A percentile compares a stretch with the other conserved stretches of the same genome.
Evolutionary conservation across 2,888 invertebrate species (phyloP).

Genomic region (Noctua comes): DNA sequence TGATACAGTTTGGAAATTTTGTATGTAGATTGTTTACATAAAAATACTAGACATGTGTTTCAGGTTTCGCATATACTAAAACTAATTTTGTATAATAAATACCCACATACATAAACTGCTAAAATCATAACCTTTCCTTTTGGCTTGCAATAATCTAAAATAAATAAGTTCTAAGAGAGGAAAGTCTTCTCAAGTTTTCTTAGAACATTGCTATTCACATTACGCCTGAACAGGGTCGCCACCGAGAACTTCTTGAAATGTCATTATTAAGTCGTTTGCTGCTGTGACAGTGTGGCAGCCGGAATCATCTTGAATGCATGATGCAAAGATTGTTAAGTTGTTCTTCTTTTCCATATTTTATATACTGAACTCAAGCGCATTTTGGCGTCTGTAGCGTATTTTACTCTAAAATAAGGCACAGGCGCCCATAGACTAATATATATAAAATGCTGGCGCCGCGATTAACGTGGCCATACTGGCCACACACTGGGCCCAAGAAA

Average conservation of each 20-base stretch:
- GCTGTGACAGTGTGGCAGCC: not conserved
- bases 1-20: too few relatives aligned
- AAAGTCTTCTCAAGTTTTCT: not conserved
- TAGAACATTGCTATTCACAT: not conserved
- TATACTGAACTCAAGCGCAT: not conserved
- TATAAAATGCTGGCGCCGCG: too few relatives aligned
- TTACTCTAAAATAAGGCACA: too few relatives aligned
- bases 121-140: not conserved
- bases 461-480: too few relatives aligned
- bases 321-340: not conserved
- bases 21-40: too few relatives aligned
- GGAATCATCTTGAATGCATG: not conserved
- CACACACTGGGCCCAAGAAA: too few relatives aligned
- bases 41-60: too few relatives aligned
- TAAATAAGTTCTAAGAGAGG: not conserved
- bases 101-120: not conserved
- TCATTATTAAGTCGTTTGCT: slow-evolving; percentile 13
- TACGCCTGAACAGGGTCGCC: not conserved
- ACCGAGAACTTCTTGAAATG: slow-evolving; percentile 13
- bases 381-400: too few relatives aligned
- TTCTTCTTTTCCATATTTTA: not conserved
- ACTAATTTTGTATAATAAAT: too few relatives aligned
- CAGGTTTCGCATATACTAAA: too few relatives aligned
- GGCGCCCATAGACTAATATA: too few relatives aligned
- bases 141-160: not conserved